A percentile compares a stretch with the other conserved stretches of the same genome.
These are phyloP conservation scores for Laodelphax striatellus DNA, from an alignment of 1,140 invertebrate species.

Conservation along the genomic window DNA sequence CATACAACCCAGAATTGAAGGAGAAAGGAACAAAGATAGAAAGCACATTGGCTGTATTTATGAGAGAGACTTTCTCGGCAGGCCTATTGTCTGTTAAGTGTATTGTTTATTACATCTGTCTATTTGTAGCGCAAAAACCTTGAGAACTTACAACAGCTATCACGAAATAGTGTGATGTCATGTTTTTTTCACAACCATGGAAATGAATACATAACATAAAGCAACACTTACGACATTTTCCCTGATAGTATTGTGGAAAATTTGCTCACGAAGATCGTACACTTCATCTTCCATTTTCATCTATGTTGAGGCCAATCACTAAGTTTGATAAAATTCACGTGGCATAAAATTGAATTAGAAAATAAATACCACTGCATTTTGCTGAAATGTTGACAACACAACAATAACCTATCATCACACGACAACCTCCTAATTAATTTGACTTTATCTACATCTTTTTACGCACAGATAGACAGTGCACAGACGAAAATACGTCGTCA, in stretches of 20 bases:
- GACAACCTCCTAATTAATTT: too few relatives aligned
- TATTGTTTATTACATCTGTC: background rate
- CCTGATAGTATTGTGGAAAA: conserved; percentile 86
- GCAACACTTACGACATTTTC: conserved; percentile 76
- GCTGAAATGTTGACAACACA: too few relatives aligned
- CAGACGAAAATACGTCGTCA: too few relatives aligned
- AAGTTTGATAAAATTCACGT: too few relatives aligned
- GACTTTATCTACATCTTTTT: too few relatives aligned
- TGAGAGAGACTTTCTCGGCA: background rate
- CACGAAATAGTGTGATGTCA: background rate
- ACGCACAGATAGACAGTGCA: too few relatives aligned
- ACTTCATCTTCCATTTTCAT: conserved; percentile 34
- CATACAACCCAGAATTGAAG: too few relatives aligned
- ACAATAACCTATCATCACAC: too few relatives aligned
- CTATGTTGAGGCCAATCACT: background rate
- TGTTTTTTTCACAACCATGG: background rate
- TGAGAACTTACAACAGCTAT: background rate
- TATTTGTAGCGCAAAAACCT: background rate
- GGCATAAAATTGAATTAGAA: too few relatives aligned
- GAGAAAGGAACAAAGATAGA: background rate
- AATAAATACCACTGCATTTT: too few relatives aligned
- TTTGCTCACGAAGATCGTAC: conserved; percentile 64
- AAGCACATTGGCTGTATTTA: background rate
- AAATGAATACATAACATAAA: background rate
- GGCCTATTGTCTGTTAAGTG: background rate